Base-by-base conservation (phyloP, 2,888 invertebrate species). In the Drosophila monieri region DNA sequence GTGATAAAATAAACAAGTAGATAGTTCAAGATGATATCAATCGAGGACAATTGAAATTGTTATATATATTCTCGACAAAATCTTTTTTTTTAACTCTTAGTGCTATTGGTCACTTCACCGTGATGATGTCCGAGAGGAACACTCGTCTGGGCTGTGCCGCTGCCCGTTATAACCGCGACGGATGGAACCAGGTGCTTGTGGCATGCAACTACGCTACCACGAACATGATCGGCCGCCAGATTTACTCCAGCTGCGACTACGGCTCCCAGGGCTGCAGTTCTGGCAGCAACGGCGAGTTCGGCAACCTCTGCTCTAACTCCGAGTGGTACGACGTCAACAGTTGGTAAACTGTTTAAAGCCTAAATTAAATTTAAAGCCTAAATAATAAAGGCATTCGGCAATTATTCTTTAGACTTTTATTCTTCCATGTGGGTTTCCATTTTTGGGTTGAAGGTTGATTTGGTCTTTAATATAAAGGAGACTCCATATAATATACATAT, bases 181-280 rank as follows among this genome's bases (percentile, higher is more conserved):
- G 66, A 27, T 71, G 67, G 74, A 67, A 61, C n/a, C 56, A 70
- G 14, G 55, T 71, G 0, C 18, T 77, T 35, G 49, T 77, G 6
- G 74, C 76, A 35, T 76, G 76, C 49, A 76, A 76, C 18, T 76
- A 76, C 52, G 74, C 77, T 39, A 71, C 74, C 39, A 74, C 74
- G 37, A 76, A 76, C 44, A 65, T 71, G 54, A 61, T 70, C 14
- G 76, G 64, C 6, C 25, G 12, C 6, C 55, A 52, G 47, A 73
- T 78, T 35, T 78, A 78, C 47, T 35, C 58, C 32, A 65, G 62
- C 39, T 77, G 77, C 32, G 47, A 43, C 18, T 46, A n/a, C 12
- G 58, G 57, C 0, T 67, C 66, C 1, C 47, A 62, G 18, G 44
- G 54, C 2, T 77, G 77, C 58, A 44, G 39, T 41, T 64, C 60